phyloP scores from a whole-genome alignment of 2,888 invertebrate species.

The Deladenus siricidicola region DNA sequence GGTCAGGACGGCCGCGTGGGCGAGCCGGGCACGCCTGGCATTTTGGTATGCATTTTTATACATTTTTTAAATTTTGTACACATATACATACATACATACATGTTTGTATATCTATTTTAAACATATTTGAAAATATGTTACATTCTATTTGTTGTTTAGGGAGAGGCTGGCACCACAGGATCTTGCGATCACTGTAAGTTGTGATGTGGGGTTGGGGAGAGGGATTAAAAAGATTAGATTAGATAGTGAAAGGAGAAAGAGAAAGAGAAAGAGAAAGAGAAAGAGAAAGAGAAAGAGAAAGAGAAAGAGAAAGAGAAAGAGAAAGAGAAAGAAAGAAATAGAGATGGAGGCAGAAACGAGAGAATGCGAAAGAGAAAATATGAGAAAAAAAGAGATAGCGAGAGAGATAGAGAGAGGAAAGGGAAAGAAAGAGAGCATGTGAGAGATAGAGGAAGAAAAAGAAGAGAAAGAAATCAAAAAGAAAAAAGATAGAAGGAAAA shows the following conservation, averaged over 20 bases:
- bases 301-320: background rate
- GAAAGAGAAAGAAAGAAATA: background rate
- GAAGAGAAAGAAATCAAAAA: background rate
- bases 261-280: background rate
- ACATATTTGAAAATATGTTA: no score
- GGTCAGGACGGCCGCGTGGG: constrained; percentile 18
- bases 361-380: background rate
- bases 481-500: background rate
- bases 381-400: background rate
- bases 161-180: constrained; percentile 19
- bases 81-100: background rate
- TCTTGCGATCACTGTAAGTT: constrained; percentile 19
- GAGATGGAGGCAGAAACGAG: background rate
- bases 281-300: background rate
- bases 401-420: background rate
- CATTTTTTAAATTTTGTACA: no score
- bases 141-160: no score
- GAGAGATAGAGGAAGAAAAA: background rate
- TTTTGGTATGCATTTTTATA: constrained; percentile 6
- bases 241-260: no score
- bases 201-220: no score
- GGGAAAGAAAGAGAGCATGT: background rate
- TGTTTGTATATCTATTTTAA: no score
- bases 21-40: constrained; percentile 10
- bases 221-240: no score